Conservation (phyloP, 2,888 invertebrate genomes). For the Lithodes maja region DNA sequence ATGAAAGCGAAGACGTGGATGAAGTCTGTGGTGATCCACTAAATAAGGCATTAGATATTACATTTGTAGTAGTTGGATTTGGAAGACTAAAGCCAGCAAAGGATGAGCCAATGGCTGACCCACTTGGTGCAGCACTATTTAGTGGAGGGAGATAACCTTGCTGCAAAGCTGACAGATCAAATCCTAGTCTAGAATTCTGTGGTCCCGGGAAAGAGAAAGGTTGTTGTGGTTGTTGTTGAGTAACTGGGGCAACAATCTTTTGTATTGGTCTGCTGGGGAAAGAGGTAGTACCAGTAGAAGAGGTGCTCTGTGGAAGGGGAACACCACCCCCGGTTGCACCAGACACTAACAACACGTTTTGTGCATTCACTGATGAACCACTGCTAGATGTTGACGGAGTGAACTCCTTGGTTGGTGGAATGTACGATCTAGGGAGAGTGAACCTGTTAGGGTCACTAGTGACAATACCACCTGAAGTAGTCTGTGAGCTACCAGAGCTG, state of each 20-base stretch:
- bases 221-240: conserved; percentile 24
- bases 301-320: background rate
- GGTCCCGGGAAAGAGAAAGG: background rate
- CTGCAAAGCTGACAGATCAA: conserved; percentile 7
- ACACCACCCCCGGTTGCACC: background rate
- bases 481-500: background rate
- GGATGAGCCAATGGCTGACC: background rate
- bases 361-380: background rate
- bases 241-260: conserved; percentile 7
- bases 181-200: background rate
- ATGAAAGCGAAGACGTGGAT: background rate
- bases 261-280: conserved; percentile 5
- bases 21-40: background rate
- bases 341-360: conserved; percentile 4
- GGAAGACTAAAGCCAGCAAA: background rate
- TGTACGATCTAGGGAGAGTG: background rate
- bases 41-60: background rate
- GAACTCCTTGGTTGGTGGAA: conserved; percentile 37
- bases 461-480: background rate
- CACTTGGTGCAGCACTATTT: background rate
- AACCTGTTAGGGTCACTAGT: background rate
- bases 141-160: conserved; percentile 43
- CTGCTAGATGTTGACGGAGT: background rate
- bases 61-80: background rate
- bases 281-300: background rate